Conservation (phyloP, 2,797 vertebrate genomes). For the Darevskia nairensis region DNA sequence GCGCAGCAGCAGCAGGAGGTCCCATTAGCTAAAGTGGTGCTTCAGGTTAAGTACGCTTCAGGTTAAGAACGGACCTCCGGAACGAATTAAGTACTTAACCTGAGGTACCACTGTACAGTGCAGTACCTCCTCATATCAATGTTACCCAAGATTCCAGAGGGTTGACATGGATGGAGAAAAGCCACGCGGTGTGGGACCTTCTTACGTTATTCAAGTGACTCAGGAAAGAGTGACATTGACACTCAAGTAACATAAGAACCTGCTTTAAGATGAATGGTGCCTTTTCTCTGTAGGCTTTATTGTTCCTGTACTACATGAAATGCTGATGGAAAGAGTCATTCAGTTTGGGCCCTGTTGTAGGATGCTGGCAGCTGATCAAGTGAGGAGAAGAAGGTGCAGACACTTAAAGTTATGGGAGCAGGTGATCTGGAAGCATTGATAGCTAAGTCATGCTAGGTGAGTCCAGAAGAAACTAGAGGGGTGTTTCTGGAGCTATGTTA, state of each 20-base stretch:
- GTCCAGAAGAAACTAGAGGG: background rate
- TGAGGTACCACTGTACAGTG: too few relatives aligned
- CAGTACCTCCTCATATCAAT: background rate
- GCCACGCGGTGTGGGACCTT: background rate
- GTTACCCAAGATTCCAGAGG: background rate
- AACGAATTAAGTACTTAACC: too few relatives aligned
- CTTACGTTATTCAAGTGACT: background rate
- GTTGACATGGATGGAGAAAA: background rate
- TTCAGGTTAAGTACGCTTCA: too few relatives aligned
- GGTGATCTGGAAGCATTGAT: background rate
- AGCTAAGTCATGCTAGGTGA: background rate
- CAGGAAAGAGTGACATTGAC: background rate
- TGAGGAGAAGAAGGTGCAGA: background rate
- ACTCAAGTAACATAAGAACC: background rate
- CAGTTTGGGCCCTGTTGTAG: constrained; percentile 7
- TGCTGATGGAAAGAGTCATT: constrained; percentile 21
- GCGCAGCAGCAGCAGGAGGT: too few relatives aligned
- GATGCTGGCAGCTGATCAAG: background rate
- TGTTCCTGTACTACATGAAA: constrained; percentile 33
- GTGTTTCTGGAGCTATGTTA: background rate
- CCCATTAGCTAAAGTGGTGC: too few relatives aligned
- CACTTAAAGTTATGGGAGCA: too few relatives aligned
- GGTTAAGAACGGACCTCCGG: too few relatives aligned
- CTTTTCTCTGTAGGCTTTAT: constrained; percentile 29
- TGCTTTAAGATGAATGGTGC: background rate